A percentile compares a stretch with the other conserved stretches of the same genome.
These are phyloP conservation scores for Myiozetetes cayanensis DNA, from an alignment of 2,113 vertebrate genomes.

Conservation along the genomic window DNA sequence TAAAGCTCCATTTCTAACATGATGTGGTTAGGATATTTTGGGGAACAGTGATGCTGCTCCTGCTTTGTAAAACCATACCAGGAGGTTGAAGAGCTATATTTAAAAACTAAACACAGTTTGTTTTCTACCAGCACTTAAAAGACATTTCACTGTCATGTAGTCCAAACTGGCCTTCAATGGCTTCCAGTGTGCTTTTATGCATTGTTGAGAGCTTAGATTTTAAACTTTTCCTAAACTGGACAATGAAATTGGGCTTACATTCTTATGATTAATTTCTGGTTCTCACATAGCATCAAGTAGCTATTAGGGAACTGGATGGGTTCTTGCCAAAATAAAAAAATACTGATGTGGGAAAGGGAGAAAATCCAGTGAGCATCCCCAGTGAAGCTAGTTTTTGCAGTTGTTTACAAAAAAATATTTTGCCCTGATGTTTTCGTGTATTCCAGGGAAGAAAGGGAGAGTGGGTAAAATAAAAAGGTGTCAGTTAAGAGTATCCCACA, in stretches of 20 bases:
- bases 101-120: slow-evolving; percentile 21
- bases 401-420: neutral
- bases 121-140: neutral
- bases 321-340: neutral
- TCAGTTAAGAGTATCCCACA: neutral
- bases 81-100: neutral
- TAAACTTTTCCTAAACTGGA: neutral
- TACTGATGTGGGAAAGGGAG: neutral
- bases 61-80: neutral
- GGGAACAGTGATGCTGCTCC: neutral
- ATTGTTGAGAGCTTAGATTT: neutral
- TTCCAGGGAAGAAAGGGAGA: neutral
- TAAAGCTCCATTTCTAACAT: slow-evolving; percentile 20
- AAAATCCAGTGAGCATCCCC: neutral
- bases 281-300: neutral
- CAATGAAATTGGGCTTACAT: neutral
- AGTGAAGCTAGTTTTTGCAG: neutral
- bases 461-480: neutral
- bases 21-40: slow-evolving; percentile 39
- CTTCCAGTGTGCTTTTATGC: neutral
- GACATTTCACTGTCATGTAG: neutral
- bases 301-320: neutral
- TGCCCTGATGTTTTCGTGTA: neutral
- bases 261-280: neutral
- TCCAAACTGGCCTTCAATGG: neutral